Percentiles rank a stretch among this genome's conserved stretches.
Evolutionary conservation across 2,888 invertebrate species (phyloP).

Genomic region (Philaethria dido): DNA sequence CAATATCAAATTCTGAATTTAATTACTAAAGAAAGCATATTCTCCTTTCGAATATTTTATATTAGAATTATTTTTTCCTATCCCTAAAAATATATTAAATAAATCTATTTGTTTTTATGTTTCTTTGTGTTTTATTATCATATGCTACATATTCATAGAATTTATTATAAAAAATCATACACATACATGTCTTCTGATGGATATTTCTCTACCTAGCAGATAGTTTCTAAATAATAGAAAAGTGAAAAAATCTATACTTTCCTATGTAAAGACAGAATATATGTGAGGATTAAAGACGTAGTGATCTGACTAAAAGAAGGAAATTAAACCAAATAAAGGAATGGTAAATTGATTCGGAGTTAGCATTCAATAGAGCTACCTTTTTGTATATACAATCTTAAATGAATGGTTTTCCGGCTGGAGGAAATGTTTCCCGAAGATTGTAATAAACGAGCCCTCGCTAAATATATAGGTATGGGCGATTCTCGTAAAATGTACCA

Average conservation of each 20-base stretch:
- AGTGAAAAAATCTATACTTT: no score
- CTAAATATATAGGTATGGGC: slow-evolving; percentile 4
- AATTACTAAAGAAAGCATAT: background rate
- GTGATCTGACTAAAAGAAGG: background rate
- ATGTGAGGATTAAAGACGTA: background rate
- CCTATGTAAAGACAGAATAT: background rate
- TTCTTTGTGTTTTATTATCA: no score
- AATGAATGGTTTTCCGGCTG: slow-evolving; percentile 10
- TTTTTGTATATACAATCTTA: slow-evolving; percentile 5
- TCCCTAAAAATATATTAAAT: no score
- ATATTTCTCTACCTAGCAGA: no score
- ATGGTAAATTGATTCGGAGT: slow-evolving; percentile 11
- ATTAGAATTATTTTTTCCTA: background rate
- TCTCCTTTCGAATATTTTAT: background rate
- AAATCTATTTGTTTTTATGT: no score
- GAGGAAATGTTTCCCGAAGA: slow-evolving; percentile 11
- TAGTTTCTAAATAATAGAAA: no score
- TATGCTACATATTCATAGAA: no score
- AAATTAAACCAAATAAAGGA: background rate
- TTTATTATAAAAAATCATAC: no score
- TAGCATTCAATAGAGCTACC: slow-evolving; percentile 5
- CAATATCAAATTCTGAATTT: slow-evolving; percentile 18
- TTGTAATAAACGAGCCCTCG: slow-evolving; percentile 12
- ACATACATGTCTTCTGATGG: no score
- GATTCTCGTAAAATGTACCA: slow-evolving; percentile 18